These are phyloP conservation scores for Agapornis canus DNA, from an alignment of 2,797 vertebrate genomes.

Conservation along the genomic window DNA sequence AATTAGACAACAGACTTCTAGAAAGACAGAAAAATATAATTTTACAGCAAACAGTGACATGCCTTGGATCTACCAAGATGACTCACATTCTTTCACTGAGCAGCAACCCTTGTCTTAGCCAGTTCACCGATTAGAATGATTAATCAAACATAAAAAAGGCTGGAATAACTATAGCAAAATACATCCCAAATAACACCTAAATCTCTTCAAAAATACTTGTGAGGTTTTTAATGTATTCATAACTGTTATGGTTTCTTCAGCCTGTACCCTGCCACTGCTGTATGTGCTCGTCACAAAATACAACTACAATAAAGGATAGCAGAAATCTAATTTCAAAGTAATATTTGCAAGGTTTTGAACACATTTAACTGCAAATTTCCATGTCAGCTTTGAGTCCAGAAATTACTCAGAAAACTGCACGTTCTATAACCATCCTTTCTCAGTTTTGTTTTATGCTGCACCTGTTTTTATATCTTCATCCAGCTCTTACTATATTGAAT, in stretches of 20 bases:
- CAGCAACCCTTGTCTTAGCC: not conserved
- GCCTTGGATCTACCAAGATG: slow-evolving; percentile 32
- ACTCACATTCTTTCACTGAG: slow-evolving; percentile 33
- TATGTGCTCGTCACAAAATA: not conserved
- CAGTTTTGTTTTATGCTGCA: not conserved
- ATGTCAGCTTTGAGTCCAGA: not conserved
- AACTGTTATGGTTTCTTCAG: not conserved
- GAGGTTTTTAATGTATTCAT: not conserved
- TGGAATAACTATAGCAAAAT: not conserved
- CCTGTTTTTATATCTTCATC: not conserved
- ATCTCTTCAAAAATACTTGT: not conserved
- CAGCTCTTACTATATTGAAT: not conserved
- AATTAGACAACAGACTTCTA: slow-evolving; percentile 51
- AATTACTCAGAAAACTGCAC: not conserved
- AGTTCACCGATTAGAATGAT: slow-evolving; percentile 29
- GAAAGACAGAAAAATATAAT: slow-evolving; percentile 31
- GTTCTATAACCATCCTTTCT: not conserved
- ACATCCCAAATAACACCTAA: not conserved
- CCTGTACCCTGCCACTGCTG: not conserved
- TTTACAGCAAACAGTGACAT: slow-evolving; percentile 46
- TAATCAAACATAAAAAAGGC: not conserved
- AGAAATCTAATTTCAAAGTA: not conserved
- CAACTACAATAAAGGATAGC: not conserved
- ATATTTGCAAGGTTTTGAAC: not conserved
- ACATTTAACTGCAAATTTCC: not conserved